These are phyloP conservation scores for Antennarius striatus DNA, from an alignment of 2,113 vertebrate species.

Conservation along the genomic window DNA sequence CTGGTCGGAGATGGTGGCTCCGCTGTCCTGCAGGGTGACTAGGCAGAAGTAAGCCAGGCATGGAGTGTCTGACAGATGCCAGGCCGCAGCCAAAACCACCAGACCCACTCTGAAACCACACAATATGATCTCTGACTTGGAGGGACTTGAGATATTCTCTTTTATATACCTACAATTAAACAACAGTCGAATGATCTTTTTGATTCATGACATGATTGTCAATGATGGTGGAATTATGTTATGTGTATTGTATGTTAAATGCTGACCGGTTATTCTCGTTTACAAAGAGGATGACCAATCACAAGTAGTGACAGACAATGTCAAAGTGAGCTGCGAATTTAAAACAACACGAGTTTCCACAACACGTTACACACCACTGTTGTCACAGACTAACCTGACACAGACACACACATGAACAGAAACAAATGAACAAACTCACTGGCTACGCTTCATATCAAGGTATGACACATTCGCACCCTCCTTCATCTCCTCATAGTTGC, in stretches of 20 bases:
- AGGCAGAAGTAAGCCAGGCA: constrained; percentile 92
- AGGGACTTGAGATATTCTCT: too few species aligned
- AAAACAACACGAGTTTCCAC: too few species aligned
- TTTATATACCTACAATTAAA: too few species aligned
- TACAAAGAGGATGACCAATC: too few species aligned
- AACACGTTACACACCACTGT: too few species aligned
- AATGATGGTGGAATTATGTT: too few species aligned
- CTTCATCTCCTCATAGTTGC: constrained; percentile 92
- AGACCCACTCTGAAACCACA: constrained; percentile 82
- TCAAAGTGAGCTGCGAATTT: too few species aligned
- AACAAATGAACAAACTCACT: constrained; percentile 79
- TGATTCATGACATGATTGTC: too few species aligned
- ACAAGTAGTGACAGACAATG: too few species aligned
- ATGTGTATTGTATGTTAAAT: too few species aligned
- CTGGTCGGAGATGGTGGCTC: constrained; percentile 81
- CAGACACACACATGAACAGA: constrained; percentile 80
- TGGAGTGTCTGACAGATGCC: constrained; percentile 87
- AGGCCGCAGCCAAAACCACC: constrained; percentile 90
- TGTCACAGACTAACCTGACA: not conserved
- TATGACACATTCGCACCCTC: constrained; percentile 86
- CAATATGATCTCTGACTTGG: not conserved
- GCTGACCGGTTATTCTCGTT: too few species aligned
- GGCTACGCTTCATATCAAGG: constrained; percentile 89
- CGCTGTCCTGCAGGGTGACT: constrained; percentile 86
- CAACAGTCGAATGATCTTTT: too few species aligned